A percentile compares a stretch with the other conserved stretches of the same genome.
Evolutionary conservation across 2,888 invertebrate species (phyloP).

Genomic region (Stramonita haemastoma): DNA sequence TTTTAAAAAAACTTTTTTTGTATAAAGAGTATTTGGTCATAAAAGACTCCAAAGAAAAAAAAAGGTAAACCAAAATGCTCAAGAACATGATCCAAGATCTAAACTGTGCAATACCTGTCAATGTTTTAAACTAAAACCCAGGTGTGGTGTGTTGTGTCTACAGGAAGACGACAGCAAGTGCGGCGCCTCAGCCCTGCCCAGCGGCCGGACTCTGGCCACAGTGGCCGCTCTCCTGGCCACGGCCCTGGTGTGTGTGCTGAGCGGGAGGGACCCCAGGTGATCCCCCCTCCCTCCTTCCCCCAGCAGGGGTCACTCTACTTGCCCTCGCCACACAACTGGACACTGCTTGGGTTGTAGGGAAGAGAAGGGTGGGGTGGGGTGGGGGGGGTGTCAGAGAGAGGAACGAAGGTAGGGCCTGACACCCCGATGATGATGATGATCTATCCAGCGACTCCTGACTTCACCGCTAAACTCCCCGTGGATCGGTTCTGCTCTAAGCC

Average conservation of each 20-base stretch:
- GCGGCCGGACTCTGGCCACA: not conserved
- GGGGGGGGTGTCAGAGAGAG: not conserved
- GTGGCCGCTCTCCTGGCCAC: not conserved
- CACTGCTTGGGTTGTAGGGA: not conserved
- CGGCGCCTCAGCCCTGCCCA: conserved; percentile 36
- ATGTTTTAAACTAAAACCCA: too few species aligned
- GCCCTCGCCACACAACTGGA: not conserved
- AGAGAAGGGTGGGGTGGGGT: not conserved
- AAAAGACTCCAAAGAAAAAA: too few species aligned
- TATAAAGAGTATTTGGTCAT: too few species aligned
- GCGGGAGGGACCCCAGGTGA: conserved; percentile 33
- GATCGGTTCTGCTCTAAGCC: not conserved
- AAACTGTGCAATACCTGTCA: too few species aligned
- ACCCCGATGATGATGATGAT: not conserved
- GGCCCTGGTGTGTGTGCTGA: conserved; percentile 5
- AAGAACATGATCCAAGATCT: too few species aligned
- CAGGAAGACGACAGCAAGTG: conserved; percentile 61
- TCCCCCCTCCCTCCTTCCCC: conserved; percentile 22
- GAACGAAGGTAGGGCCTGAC: not conserved
- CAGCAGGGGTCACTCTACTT: not conserved
- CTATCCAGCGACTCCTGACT: not conserved
- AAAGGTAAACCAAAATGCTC: too few species aligned
- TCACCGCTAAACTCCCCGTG: conserved; percentile 2
- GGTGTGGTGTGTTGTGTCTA: conserved; percentile 7
- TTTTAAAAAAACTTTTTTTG: too few species aligned